phyloP scores from a whole-genome alignment of 2,888 invertebrate species.

The Bombyx huttoni region DNA sequence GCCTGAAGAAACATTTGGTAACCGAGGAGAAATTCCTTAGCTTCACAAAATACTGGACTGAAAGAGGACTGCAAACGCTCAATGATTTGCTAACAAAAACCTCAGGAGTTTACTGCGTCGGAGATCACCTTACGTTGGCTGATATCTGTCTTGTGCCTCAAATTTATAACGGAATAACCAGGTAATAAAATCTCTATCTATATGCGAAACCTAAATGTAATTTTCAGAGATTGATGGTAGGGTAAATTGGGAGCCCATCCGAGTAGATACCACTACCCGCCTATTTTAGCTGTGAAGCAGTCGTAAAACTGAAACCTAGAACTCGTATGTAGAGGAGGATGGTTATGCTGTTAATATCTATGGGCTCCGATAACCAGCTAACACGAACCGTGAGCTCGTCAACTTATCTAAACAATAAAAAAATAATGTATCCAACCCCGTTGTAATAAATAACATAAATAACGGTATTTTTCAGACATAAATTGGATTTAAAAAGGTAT shows the following conservation, averaged over 20 bases:
- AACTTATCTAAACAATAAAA: too few relatives aligned
- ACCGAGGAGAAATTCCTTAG: constrained; percentile 44
- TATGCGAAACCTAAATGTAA: too few relatives aligned
- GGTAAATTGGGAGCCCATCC: too few relatives aligned
- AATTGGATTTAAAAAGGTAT: constrained; percentile 35
- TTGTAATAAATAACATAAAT: background rate
- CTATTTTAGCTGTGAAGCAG: too few relatives aligned
- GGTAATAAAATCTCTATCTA: constrained; percentile 31
- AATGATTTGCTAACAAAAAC: constrained; percentile 59
- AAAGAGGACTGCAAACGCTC: constrained; percentile 69
- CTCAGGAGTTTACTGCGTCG: constrained; percentile 72
- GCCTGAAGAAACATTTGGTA: constrained; percentile 47
- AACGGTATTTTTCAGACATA: constrained; percentile 32
- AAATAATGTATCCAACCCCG: too few relatives aligned
- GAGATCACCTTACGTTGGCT: constrained; percentile 75
- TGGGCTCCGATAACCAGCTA: too few relatives aligned
- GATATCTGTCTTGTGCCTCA: constrained; percentile 79
- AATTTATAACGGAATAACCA: constrained; percentile 68
- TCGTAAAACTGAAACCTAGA: too few relatives aligned
- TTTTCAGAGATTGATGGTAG: too few relatives aligned
- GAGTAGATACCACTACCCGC: too few relatives aligned
- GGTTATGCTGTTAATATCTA: too few relatives aligned
- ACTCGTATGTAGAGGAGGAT: too few relatives aligned
- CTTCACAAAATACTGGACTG: constrained; percentile 68
- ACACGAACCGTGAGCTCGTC: too few relatives aligned